phyloP scores from a whole-genome alignment of 37 sponge, comb jelly and placozoan species.

The Axinella damicornis region DNA sequence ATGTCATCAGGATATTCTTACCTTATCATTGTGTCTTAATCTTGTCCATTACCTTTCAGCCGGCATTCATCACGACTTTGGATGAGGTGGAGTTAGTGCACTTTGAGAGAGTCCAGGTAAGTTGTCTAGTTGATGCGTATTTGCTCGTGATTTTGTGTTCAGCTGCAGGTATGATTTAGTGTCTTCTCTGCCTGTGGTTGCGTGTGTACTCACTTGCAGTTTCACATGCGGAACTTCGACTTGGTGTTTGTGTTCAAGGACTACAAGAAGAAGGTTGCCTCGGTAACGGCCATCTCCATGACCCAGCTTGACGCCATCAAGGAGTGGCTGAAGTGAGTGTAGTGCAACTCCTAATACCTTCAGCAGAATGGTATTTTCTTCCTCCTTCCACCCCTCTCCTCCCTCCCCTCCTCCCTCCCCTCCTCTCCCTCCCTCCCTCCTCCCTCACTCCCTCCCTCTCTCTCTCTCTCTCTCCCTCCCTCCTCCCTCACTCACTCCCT shows the following conservation, averaged over 20 bases:
- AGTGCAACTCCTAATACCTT: too few relatives aligned
- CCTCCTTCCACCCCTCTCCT: neutral
- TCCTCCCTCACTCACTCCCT: neutral
- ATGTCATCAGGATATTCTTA: too few relatives aligned
- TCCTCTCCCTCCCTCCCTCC: conserved; percentile 25
- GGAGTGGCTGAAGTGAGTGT: conserved; percentile 95
- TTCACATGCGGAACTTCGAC: conserved; percentile 99
- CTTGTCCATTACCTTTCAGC: conserved; percentile 32
- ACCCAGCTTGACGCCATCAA: conserved; percentile 91
- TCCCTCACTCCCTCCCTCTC: conserved; percentile 49
- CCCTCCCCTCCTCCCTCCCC: conserved; percentile 40
- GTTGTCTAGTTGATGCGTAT: neutral
- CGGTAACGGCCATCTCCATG: conserved; percentile 94
- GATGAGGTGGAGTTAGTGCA: conserved; percentile 98
- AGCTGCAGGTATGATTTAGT: neutral
- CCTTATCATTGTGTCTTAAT: too few relatives aligned
- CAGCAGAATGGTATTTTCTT: neutral
- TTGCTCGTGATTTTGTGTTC: too few relatives aligned
- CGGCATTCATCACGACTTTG: conserved; percentile 87
- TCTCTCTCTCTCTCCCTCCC: conserved; percentile 21
- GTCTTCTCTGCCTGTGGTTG: neutral
- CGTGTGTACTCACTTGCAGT: conserved; percentile 64
- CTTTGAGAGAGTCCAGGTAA: conserved; percentile 95
- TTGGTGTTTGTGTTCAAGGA: conserved; percentile 98
- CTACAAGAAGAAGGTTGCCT: conserved; percentile 92